These are phyloP conservation scores for Dissostichus mawsoni DNA, from an alignment of 2,113 vertebrate genomes.

Conservation along the genomic window DNA sequence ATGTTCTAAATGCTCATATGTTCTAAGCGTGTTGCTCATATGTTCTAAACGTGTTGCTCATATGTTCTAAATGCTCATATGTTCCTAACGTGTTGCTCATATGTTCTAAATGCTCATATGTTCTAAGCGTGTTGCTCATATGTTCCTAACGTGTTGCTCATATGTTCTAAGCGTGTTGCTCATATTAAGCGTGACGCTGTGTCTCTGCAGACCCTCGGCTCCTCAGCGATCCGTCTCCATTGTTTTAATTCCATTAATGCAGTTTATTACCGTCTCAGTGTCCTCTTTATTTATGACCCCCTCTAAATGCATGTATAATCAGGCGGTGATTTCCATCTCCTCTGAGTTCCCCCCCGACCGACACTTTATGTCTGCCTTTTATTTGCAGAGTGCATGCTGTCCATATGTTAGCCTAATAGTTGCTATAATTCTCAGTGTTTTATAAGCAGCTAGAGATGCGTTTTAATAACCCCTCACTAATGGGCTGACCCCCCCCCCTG, in stretches of 20 bases:
- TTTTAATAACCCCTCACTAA: slow-evolving; percentile 94
- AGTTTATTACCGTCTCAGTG: slow-evolving; percentile 77
- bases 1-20: too few species aligned
- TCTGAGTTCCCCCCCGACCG: slow-evolving; percentile 96
- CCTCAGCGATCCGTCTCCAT: slow-evolving; percentile 34
- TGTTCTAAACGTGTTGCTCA: too few species aligned
- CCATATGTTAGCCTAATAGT: slow-evolving; percentile 97
- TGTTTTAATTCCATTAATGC: slow-evolving; percentile 77
- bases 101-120: too few species aligned
- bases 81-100: too few species aligned
- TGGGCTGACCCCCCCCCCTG: slow-evolving; percentile 89
- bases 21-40: too few species aligned
- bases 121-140: too few species aligned
- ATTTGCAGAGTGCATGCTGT: slow-evolving; percentile 94
- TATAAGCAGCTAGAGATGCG: slow-evolving; percentile 89
- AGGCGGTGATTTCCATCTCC: slow-evolving; percentile 86
- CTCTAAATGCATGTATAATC: slow-evolving; percentile 75
- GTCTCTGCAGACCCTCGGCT: too few species aligned
- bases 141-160: too few species aligned
- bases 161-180: too few species aligned
- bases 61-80: too few species aligned
- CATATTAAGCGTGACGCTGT: too few species aligned
- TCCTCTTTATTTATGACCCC: slow-evolving; percentile 68
- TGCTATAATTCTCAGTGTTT: slow-evolving; percentile 96
- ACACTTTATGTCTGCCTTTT: slow-evolving; percentile 94